Evolutionary conservation across 2,888 invertebrate species (phyloP).

Genomic region (Steinernema carpocapsae): DNA sequence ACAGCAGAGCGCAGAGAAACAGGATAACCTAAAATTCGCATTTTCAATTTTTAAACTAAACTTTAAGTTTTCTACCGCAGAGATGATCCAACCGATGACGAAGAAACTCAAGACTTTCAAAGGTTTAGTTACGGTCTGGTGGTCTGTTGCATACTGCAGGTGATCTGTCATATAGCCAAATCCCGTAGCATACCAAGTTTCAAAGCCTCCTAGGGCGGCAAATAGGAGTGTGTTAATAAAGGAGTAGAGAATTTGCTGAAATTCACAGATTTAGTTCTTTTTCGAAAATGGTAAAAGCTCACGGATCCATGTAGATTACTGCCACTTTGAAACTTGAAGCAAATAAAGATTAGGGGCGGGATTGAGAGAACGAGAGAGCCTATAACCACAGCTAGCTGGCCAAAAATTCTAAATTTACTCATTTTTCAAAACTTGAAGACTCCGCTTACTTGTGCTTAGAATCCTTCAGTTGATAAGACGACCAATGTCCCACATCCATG

Average conservation of each 20-base stretch:
- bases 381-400: conserved; percentile 67
- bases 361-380: conserved; percentile 62
- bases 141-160: conserved; percentile 57
- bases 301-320: conserved; percentile 11
- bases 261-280: no score
- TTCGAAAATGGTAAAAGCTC: no score
- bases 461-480: no score
- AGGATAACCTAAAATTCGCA: conserved; percentile 61
- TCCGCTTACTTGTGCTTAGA: no score
- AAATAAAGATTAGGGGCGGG: conserved; percentile 61
- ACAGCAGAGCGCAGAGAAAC: conserved; percentile 65
- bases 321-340: conserved; percentile 61
- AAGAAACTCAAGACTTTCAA: conserved; percentile 67
- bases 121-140: conserved; percentile 66
- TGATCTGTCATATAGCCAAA: conserved; percentile 67
- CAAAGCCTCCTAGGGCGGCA: conserved; percentile 64
- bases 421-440: no score
- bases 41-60: not conserved
- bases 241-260: conserved; percentile 63
- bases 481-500: conserved; percentile 68
- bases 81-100: conserved; percentile 67
- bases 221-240: conserved; percentile 60
- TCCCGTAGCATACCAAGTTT: conserved; percentile 65
- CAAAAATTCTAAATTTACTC: conserved; percentile 64
- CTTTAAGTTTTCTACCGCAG: conserved; percentile 46